Base-by-base conservation (phyloP, 2,888 invertebrate genomes). In the Drepanosiphum platanoidis region DNA sequence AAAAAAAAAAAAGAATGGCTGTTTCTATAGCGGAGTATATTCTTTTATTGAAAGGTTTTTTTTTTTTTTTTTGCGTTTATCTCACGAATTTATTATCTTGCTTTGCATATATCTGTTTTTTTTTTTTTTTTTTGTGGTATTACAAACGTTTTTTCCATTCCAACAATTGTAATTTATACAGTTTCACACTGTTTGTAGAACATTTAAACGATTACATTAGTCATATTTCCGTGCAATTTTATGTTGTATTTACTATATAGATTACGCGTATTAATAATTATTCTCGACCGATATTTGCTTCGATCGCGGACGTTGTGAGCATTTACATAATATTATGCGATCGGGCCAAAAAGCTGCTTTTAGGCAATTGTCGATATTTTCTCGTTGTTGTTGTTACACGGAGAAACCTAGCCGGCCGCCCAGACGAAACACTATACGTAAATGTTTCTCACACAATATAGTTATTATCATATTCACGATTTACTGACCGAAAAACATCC, bases 401-500 rank as follows among this genome's bases (percentile, higher is more conserved):
- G 9, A 3, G 27, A 61, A 61, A 61, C 11, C 61, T n/a, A 22
- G 27, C 13, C 64, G 11, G 13, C 11, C 3, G 30, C 13, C 7
- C 61, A 61, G 27, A 27, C 8, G 11, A 64, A 64, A 64, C 30
- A 64, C 9, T 30, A 30, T n/a, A 61, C 46, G 18, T 64, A 52
- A 75, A 75, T 58, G 75, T 61, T 58, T 52, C 58, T 36, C 75
- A 75, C n/a, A 1, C 9, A 8, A 7, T 39, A 74, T n/a, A 58
- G 30, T 30, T 11, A 64, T 80, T 68, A 52, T 80, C 36, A 27
- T 80, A 70, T 52, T 52, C 36, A 27, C 70, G 36, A 70, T 80
- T 52, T 52, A 27, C 70, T 46, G 34, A 46, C 79, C 46, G 70
- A 68, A 32, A 80, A 80, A 70, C 68, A 11, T 70, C 80, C 70